Evolutionary conservation across 2,888 invertebrate genomes (phyloP).

Genomic region (Penaeus monodon): DNA sequence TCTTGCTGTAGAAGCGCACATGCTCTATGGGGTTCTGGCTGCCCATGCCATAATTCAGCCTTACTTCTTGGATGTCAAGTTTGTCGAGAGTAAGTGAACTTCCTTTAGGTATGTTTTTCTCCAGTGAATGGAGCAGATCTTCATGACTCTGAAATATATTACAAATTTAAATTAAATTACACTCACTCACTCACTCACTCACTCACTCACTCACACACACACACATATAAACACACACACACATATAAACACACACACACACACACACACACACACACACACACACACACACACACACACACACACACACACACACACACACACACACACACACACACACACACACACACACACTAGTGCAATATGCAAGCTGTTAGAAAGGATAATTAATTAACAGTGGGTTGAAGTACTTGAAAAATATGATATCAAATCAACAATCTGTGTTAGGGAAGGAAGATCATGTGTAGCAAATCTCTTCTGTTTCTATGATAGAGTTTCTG

Average conservation of each 20-base stretch:
- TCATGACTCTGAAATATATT: conserved; percentile 14
- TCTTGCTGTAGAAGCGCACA: conserved; percentile 65
- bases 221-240: too few species aligned
- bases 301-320: conserved; percentile 3
- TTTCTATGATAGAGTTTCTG: too few species aligned
- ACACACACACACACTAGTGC: background rate
- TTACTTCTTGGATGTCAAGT: conserved; percentile 28
- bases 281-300: conserved; percentile 1
- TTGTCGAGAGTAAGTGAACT: conserved; percentile 12
- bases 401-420: too few species aligned
- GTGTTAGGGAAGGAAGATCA: too few species aligned
- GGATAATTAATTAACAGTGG: too few species aligned
- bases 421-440: too few species aligned
- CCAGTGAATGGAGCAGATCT: background rate
- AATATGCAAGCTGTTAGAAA: too few species aligned
- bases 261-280: background rate
- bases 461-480: too few species aligned
- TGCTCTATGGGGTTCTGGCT: conserved; percentile 64
- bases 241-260: background rate
- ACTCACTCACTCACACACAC: background rate
- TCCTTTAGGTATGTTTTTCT: conserved; percentile 35
- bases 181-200: background rate
- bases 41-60: conserved; percentile 64
- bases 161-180: background rate
- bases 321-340: background rate